These are phyloP conservation scores for Hippocampus mohnikei DNA, from an alignment of 2,113 vertebrate species.

Conservation along the genomic window DNA sequence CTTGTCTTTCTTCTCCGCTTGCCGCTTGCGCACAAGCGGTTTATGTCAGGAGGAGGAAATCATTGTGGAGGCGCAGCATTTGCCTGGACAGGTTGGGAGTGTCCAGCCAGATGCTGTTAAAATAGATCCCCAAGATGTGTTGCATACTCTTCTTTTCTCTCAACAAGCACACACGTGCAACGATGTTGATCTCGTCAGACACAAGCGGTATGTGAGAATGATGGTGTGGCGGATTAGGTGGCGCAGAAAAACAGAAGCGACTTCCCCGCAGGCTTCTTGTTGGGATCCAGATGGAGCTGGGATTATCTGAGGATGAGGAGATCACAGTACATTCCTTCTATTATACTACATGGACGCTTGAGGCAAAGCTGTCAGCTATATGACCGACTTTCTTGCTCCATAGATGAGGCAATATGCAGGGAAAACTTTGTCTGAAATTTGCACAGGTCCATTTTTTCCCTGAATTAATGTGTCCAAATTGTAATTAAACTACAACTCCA, in stretches of 20 bases:
- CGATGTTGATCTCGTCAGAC: constrained; percentile 58
- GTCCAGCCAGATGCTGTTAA: constrained; percentile 46
- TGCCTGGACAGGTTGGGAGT: constrained; percentile 29
- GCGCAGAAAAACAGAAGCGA: constrained; percentile 41
- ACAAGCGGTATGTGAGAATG: constrained; percentile 51
- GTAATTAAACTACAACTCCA: too few relatives aligned
- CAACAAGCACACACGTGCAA: constrained; percentile 10
- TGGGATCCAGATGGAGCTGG: constrained; percentile 58
- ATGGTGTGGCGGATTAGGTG: constrained; percentile 60
- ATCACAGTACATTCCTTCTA: constrained; percentile 41
- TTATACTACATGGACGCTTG: constrained; percentile 39
- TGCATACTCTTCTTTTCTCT: constrained; percentile 33
- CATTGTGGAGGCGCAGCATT: constrained; percentile 37
- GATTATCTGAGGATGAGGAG: constrained; percentile 60
- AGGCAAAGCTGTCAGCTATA: constrained; percentile 62
- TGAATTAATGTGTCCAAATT: too few relatives aligned
- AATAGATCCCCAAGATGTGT: constrained; percentile 41
- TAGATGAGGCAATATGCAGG: constrained; percentile 37
- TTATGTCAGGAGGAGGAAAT: constrained; percentile 42
- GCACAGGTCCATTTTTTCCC: too few relatives aligned
- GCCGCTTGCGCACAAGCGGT: neutral
- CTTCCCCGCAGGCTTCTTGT: constrained; percentile 51
- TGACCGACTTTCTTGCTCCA: constrained; percentile 37
- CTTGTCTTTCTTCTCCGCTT: constrained; percentile 5
- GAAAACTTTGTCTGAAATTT: constrained; percentile 3